Evolutionary conservation across 2,797 vertebrate genomes (phyloP).

Genomic region (Iguana delicatissima): DNA sequence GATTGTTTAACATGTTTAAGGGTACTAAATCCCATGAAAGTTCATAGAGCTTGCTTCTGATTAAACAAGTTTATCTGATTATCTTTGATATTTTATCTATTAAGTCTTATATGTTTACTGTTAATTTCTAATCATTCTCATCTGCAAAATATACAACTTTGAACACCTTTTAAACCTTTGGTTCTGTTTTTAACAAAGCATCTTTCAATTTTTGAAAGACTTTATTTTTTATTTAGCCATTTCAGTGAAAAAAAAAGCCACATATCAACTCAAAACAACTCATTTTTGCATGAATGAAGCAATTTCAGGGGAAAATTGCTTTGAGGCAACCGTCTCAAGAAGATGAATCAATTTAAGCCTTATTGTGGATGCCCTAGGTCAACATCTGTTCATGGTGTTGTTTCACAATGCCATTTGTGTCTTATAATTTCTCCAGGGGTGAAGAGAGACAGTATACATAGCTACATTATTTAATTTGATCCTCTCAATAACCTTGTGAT

Average conservation of each 20-base stretch:
- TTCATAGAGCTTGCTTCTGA: background rate
- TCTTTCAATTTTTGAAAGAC: background rate
- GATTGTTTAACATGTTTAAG: background rate
- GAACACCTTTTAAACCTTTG: background rate
- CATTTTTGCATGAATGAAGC: background rate
- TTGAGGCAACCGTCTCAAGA: background rate
- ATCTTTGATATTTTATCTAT: too few species aligned
- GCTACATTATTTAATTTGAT: background rate
- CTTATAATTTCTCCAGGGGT: background rate
- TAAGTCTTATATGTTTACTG: background rate
- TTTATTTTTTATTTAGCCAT: background rate
- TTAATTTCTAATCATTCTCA: background rate
- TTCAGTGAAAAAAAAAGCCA: too few species aligned
- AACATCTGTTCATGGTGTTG: background rate
- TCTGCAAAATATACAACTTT: background rate
- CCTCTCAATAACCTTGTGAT: background rate
- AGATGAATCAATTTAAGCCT: background rate
- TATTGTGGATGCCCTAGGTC: background rate
- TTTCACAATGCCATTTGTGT: background rate
- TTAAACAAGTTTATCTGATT: background rate
- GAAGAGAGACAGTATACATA: background rate
- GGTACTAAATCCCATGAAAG: background rate
- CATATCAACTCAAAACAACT: background rate
- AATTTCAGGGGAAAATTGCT: background rate
- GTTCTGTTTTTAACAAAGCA: background rate